Evolutionary conservation across 2,797 vertebrate genomes (phyloP), one percentile per base, ranked within the genome.

Genomic region (Coreius guichenoti): DNA sequence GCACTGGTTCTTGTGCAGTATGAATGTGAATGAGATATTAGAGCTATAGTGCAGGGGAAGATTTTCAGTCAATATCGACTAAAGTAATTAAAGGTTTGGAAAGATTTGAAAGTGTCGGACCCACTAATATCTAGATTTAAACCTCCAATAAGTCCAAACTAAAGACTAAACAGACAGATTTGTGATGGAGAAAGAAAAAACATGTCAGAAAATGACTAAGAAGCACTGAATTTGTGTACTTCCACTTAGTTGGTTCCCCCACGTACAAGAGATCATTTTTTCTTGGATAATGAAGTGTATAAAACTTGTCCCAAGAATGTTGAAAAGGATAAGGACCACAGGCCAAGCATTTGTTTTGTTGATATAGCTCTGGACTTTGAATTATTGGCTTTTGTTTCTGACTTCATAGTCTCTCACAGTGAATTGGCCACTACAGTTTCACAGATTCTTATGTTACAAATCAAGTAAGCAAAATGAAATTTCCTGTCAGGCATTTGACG

Each of bases 281-380:
- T 83, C 79, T 87, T 88, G 78, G 67, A 88, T 54, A 79, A 85
- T 70, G 17, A 87, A 86, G 85, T 67, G 73, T 87, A 85, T 89
- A 61, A 86, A 86, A 80, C 81, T 76, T 87, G 73, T 87, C 67
- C 58, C 87, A 75, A 88, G 45, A 82, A 63, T 87, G 79, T 84
- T 90, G 19, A 87, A 72, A 85, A 75, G 63, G 90, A 87, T 86
- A 81, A 86, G 68, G 86, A 85, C 84, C 65, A 45, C 80, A 89
- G 85, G 83, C 80, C 54, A 89, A 83, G 56, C 82, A 54, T 90
- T 87, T 74, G 47, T 83, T 91, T 87, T 91, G 81, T 80, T 86
- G 83, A 86, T 90, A 78, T 81, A 88, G 69, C 84, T 58, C 74
- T 76, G 80, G 43, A 65, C 72, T 85, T 86, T 88, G 72, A 83